These are phyloP conservation scores for Girardinichthys multiradiatus DNA, from an alignment of 2,113 vertebrate genomes.

Conservation along the genomic window DNA sequence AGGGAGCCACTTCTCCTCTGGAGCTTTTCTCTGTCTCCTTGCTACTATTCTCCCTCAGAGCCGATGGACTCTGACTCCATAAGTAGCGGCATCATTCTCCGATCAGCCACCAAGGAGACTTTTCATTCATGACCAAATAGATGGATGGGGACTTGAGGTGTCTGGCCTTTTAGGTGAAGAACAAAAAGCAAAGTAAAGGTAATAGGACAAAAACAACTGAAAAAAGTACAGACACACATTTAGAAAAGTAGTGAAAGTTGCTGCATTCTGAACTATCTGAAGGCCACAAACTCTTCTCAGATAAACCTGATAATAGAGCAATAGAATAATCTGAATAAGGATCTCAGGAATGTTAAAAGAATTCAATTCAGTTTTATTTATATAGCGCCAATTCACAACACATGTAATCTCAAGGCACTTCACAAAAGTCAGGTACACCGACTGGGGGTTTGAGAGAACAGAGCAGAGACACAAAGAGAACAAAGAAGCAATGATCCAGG, in stretches of 20 bases:
- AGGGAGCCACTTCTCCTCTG: slow-evolving; percentile 79
- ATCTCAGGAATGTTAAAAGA: too few species aligned
- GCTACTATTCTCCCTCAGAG: slow-evolving; percentile 51
- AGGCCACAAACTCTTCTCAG: too few species aligned
- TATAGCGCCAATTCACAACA: too few species aligned
- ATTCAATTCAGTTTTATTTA: too few species aligned
- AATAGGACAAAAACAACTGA: slow-evolving; percentile 19
- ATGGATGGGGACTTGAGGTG: not conserved
- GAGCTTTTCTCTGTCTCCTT: slow-evolving; percentile 73
- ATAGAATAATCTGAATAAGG: too few species aligned
- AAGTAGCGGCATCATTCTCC: slow-evolving; percentile 85
- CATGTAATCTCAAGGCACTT: too few species aligned
- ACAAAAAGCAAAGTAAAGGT: slow-evolving; percentile 18
- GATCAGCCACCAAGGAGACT: slow-evolving; percentile 80
- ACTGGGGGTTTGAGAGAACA: too few species aligned
- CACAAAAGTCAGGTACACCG: too few species aligned
- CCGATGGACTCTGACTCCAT: slow-evolving; percentile 80
- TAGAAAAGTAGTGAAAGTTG: slow-evolving; percentile 5
- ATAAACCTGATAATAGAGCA: too few species aligned
- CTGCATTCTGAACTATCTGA: too few species aligned
- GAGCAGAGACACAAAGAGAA: too few species aligned
- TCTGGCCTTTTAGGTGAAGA: not conserved
- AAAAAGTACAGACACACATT: slow-evolving; percentile 10
- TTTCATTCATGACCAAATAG: slow-evolving; percentile 71
- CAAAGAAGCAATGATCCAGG: too few species aligned